These are phyloP conservation scores for Andrena hattorfiana DNA, from an alignment of 2,888 invertebrate genomes.

Conservation along the genomic window DNA sequence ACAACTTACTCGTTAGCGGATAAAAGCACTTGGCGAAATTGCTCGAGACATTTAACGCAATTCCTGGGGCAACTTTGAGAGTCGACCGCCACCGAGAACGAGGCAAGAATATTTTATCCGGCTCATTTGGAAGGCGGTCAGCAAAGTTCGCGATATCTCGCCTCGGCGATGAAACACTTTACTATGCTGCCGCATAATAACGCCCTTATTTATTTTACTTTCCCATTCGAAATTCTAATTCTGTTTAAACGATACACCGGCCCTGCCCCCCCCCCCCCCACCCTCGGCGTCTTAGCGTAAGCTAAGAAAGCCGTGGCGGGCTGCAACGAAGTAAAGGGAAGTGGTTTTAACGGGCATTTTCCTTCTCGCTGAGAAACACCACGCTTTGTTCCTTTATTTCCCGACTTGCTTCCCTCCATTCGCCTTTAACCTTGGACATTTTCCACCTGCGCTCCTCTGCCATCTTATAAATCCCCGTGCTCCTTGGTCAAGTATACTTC, in stretches of 20 bases:
- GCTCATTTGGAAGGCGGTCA: conserved; percentile 42
- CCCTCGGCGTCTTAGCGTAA: background rate
- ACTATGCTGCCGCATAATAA: conserved; percentile 52
- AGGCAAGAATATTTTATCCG: conserved; percentile 62
- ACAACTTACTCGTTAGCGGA: conserved; percentile 47
- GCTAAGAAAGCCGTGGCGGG: background rate
- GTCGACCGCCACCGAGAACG: conserved; percentile 30
- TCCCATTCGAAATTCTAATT: conserved; percentile 68
- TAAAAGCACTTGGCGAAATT: conserved; percentile 50
- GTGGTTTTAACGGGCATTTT: conserved; percentile 16
- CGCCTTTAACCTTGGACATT: conserved; percentile 29
- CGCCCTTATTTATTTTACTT: conserved; percentile 57
- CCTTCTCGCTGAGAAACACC: conserved; percentile 14
- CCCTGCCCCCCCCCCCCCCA: background rate
- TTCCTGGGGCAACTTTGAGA: conserved; percentile 45
- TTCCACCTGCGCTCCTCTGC: background rate
- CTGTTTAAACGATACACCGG: conserved; percentile 33
- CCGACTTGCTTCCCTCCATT: conserved; percentile 19
- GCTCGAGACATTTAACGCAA: conserved; percentile 48
- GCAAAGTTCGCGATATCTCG: conserved; percentile 43
- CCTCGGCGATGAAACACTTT: conserved; percentile 48
- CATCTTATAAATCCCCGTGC: background rate
- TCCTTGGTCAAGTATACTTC: background rate
- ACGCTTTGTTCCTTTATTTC: background rate
- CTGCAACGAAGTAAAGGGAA: background rate